Evolutionary conservation across 2,113 vertebrate species (phyloP).

Genomic region (Dendropsophus ebraccatus): DNA sequence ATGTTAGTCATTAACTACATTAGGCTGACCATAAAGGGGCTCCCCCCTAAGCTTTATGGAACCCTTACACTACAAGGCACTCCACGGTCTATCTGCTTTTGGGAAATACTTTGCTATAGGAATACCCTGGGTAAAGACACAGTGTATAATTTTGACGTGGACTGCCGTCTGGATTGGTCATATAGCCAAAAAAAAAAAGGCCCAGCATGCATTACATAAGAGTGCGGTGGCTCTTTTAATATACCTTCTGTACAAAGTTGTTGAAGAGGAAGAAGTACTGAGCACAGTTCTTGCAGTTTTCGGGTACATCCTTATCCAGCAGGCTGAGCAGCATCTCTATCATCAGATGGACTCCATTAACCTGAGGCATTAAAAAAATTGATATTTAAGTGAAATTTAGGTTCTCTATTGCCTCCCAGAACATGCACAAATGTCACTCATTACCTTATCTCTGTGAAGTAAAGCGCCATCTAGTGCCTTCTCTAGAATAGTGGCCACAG

Average conservation of each 20-base stretch:
- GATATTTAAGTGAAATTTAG: neutral
- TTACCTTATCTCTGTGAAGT: constrained; percentile 87
- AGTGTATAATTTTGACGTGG: neutral
- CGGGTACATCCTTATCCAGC: constrained; percentile 95
- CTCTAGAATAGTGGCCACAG: constrained; percentile 94
- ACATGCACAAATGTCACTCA: too few relatives aligned
- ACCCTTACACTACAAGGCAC: too few relatives aligned
- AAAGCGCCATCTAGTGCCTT: constrained; percentile 96
- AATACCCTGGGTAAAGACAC: too few relatives aligned
- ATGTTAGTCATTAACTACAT: too few relatives aligned
- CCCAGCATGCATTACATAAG: too few relatives aligned
- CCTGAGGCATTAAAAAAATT: constrained; percentile 62
- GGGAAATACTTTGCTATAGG: too few relatives aligned
- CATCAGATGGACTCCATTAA: constrained; percentile 84
- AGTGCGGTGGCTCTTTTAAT: neutral
- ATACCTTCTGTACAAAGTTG: constrained; percentile 96
- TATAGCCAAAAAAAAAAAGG: too few relatives aligned
- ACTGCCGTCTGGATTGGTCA: neutral
- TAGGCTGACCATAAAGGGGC: too few relatives aligned
- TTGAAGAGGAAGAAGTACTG: constrained; percentile 98
- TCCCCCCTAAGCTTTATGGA: too few relatives aligned
- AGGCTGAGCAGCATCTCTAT: constrained; percentile 88
- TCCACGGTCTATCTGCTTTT: too few relatives aligned
- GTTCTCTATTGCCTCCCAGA: neutral
- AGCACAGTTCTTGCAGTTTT: constrained; percentile 98